Percentiles rank a stretch among this genome's conserved stretches.
Conservation (phyloP, 2,888 invertebrate species). For the Lochmaea crataegi region DNA sequence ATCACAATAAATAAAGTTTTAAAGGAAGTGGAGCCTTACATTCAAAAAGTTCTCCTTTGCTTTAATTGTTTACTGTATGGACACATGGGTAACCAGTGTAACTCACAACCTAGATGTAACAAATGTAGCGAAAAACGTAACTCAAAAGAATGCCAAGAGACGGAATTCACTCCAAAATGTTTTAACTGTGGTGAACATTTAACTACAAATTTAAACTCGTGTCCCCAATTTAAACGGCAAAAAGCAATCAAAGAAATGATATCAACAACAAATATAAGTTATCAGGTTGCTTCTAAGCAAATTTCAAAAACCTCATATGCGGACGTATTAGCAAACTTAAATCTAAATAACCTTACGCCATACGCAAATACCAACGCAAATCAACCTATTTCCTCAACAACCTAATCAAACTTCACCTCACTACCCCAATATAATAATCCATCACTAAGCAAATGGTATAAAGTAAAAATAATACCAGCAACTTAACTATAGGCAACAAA, state of each 20-base stretch:
- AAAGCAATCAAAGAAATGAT: conserved; percentile 10
- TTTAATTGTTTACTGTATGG: no score
- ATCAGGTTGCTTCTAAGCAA: neutral
- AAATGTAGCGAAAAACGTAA: neutral
- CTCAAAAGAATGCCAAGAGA: neutral
- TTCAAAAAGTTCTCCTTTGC: no score
- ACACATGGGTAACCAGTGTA: no score
- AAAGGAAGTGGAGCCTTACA: conserved; percentile 7
- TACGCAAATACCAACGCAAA: neutral
- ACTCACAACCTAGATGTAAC: neutral
- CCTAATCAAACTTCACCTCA: neutral
- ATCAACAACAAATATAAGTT: neutral
- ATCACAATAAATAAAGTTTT: conserved; percentile 8
- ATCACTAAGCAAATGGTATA: neutral
- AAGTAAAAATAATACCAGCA: neutral
- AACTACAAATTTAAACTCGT: conserved; percentile 3
- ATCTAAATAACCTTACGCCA: neutral
- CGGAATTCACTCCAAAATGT: conserved; percentile 1
- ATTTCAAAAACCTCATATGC: neutral
- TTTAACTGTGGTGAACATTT: neutral
- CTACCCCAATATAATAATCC: neutral
- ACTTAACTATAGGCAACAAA: neutral
- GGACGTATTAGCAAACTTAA: neutral
- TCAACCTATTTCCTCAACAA: neutral
- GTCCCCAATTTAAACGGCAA: conserved; percentile 3